Base-by-base conservation (phyloP, 2,888 invertebrate species). In the Cylindroiulus punctatus region DNA sequence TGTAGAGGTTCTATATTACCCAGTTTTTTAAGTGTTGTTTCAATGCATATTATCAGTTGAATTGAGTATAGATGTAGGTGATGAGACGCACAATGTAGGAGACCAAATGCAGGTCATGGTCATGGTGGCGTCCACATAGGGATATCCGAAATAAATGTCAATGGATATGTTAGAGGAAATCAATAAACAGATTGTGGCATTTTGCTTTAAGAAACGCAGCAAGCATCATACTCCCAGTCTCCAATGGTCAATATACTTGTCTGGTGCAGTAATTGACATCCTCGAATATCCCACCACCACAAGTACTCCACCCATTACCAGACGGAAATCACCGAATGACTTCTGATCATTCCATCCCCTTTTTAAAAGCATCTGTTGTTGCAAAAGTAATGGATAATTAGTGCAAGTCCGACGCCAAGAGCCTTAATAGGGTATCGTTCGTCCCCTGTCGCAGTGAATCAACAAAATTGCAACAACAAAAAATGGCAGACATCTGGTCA, bases 361-460 rank as follows among this genome's bases (percentile, higher is more conserved):
- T 65, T 65, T 65, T 65, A 65, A 65, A 26, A 65, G 65, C 65
- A 65, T 65, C 65, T 65, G 65, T 65, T 65, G 65, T 65, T 65
- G 65, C 65, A 22, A 65, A 65, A 26, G 65, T 65, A 65, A 65
- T 65, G 65, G 65, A 65, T 65, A 65, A 65, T 65, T 65, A 65
- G 65, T 65, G 26, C 65, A 26, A 65, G 65, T 65, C 65, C 65
- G 65, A 65, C 65, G 65, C 65, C 65, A 12, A 65, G 22, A 65
- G 65, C 65, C 12, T 65, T 65, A 65, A 65, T 65, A 26, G 65
- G 65, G 65, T 65, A 65, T 65, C 22, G 65, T 26, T 65, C 65
- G 65, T 65, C 65, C 65, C 65, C 26, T 26, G 65, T 65, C 65
- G 26, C 26, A 8, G 26, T 65, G 65, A 22, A 65, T 65, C 65